These are phyloP conservation scores for Opisthocomus hoazin DNA, from an alignment of 2,113 vertebrate species.

Conservation along the genomic window DNA sequence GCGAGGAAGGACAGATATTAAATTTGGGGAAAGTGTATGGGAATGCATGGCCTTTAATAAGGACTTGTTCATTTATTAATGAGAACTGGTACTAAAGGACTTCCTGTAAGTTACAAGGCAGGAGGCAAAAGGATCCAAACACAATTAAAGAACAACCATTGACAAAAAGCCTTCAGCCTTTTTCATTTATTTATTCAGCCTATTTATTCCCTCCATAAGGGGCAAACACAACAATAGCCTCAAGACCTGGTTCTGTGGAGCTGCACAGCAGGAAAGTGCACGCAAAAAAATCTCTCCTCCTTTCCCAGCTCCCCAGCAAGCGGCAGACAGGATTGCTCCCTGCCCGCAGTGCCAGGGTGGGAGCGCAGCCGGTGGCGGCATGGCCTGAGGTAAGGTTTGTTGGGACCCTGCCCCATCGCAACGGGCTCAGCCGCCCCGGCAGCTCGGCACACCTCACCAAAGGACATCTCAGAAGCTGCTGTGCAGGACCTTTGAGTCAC, in stretches of 20 bases:
- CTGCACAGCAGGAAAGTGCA: not conserved
- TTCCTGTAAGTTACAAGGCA: not conserved
- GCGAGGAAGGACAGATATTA: not conserved
- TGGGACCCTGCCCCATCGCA: fast-evolving
- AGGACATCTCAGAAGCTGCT: not conserved
- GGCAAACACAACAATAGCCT: not conserved
- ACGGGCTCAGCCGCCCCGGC: not conserved
- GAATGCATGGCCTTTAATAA: not conserved
- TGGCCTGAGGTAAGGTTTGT: not conserved
- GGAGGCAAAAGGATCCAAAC: not conserved
- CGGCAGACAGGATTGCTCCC: not conserved
- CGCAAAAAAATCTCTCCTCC: not conserved
- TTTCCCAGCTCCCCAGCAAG: fast-evolving
- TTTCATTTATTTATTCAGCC: conserved; percentile 7
- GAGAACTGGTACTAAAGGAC: not conserved
- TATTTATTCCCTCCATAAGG: not conserved
- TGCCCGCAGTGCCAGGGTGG: not conserved
- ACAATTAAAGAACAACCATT: not conserved
- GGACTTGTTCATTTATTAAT: not conserved
- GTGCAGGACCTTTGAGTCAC: fast-evolving
- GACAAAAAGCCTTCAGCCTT: not conserved
- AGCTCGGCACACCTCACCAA: not conserved
- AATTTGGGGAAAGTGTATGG: not conserved
- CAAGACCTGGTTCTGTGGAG: not conserved
- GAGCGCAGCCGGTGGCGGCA: fast-evolving